phyloP scores from a whole-genome alignment of 2,888 invertebrate genomes.

The Lasiommata megera region DNA sequence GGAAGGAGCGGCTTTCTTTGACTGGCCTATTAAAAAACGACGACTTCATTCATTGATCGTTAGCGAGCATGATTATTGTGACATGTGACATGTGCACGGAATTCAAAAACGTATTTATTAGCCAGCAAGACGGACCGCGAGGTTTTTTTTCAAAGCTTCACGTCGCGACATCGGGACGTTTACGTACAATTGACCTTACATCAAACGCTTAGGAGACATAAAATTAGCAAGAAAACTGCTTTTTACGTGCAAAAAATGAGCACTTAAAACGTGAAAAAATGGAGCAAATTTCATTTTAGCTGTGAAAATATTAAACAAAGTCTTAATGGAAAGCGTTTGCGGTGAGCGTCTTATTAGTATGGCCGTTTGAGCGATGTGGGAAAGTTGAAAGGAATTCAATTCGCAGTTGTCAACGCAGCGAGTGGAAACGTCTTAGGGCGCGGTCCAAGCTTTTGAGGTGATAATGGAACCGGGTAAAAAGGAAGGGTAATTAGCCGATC shows the following conservation, averaged over 20 bases:
- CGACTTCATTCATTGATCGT: background rate
- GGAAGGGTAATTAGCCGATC: background rate
- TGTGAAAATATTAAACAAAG: background rate
- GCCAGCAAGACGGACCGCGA: background rate
- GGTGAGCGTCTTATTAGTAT: background rate
- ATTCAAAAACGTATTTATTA: background rate
- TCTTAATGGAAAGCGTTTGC: background rate
- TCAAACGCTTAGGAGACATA: background rate
- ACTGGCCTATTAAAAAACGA: background rate
- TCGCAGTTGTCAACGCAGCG: background rate
- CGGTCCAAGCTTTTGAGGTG: slow-evolving; percentile 6
- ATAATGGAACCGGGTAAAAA: background rate
- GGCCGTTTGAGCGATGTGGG: background rate
- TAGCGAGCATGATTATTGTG: background rate
- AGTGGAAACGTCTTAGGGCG: background rate
- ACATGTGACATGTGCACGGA: background rate
- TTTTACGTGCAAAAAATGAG: background rate
- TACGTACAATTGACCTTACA: background rate
- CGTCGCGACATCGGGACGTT: background rate
- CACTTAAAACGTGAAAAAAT: background rate
- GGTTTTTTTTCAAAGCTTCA: background rate
- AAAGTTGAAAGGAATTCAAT: background rate
- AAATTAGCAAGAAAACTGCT: slow-evolving; percentile 1
- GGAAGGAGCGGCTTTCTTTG: background rate
- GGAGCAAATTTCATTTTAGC: background rate